These are phyloP conservation scores for Stratiomys singularior DNA, from an alignment of 2,888 invertebrate genomes.

Conservation along the genomic window DNA sequence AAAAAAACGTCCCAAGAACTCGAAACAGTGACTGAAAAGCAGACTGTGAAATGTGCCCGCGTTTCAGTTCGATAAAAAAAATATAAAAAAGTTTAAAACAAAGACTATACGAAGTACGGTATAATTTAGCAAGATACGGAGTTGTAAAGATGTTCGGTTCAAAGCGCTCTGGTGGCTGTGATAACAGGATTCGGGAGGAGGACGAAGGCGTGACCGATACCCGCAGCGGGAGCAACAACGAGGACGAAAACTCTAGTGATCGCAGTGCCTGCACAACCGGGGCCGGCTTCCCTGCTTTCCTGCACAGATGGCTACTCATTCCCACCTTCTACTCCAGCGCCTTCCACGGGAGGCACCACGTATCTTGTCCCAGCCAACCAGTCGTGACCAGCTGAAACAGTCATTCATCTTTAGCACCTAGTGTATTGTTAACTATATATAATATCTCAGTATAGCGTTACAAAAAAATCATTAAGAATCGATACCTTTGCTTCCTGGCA, in stretches of 20 bases:
- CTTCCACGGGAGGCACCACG: slow-evolving; percentile 34
- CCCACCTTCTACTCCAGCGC: slow-evolving; percentile 48
- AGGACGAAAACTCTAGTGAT: neutral
- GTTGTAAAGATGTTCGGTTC: slow-evolving; percentile 45
- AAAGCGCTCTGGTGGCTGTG: slow-evolving; percentile 44
- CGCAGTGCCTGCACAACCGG: neutral
- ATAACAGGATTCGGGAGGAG: slow-evolving; percentile 30
- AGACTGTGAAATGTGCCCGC: neutral
- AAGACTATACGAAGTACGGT: slow-evolving; percentile 15
- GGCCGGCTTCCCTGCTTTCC: slow-evolving; percentile 28
- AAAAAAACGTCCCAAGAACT: slow-evolving; percentile 31
- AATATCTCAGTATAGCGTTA: slow-evolving; percentile 25
- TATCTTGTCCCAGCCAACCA: slow-evolving; percentile 18
- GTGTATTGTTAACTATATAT: slow-evolving; percentile 20
- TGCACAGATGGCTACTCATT: slow-evolving; percentile 47
- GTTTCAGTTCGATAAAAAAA: slow-evolving; percentile 5
- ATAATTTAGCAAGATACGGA: slow-evolving; percentile 9
- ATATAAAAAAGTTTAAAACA: slow-evolving; percentile 9
- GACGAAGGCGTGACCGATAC: neutral
- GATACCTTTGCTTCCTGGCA: neutral
- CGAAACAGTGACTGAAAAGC: slow-evolving; percentile 9
- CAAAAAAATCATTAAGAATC: slow-evolving; percentile 15
- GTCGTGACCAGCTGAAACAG: slow-evolving; percentile 32
- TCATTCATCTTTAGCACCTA: slow-evolving; percentile 36
- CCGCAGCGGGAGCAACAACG: neutral